Evolutionary conservation across 1,140 invertebrate genomes (phyloP), one percentile per base, ranked within the genome.

Genomic region (Pogonus chalceus): DNA sequence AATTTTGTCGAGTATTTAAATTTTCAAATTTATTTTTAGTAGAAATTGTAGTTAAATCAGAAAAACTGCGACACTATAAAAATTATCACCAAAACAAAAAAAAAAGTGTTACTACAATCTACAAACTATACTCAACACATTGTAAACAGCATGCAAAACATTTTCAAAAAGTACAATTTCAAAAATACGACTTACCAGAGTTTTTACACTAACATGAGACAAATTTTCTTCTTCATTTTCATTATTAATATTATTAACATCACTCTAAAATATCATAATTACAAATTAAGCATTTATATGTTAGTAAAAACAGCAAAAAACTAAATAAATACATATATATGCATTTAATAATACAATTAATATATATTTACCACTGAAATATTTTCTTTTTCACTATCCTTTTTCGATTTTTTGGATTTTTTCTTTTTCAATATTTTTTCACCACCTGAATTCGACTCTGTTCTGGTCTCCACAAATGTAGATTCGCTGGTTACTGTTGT

Each of bases 21-120:
- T 65, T 58, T 31, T 60, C 49, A 58, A 61, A 62, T 57, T 59
- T 49, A 50, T 47, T 69, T 61, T 68, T 71, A 59, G 74, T 73
- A 26, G 64, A 70, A 54, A 77, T 71, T 66, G 74, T 76, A 58
- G 76, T 78, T 62, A 80, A 72, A 71, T 80, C 77, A 60, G 77
- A 76, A 66, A 79, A 80, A 71, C 77, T 79, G 63, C 78, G 74
- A 72, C 79, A 77, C 78, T 80, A n/a, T n/a, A 60, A 56, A 52
- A 56, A 60, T 57, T 49, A 46, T 52, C 18, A 58, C 57, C 52
- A 53, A 51, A 56, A 35, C 31, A 55, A 43, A 63, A 39, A 52
- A 22, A 54, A 52, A 50, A 56, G 52, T 23, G 2, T 43, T 23
- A 58, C 12, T 37, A 24, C 55, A 20, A 56, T 50, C 55, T 20